Evolutionary conservation across 2,888 invertebrate genomes (phyloP).

Genomic region (Rhagium mordax): DNA sequence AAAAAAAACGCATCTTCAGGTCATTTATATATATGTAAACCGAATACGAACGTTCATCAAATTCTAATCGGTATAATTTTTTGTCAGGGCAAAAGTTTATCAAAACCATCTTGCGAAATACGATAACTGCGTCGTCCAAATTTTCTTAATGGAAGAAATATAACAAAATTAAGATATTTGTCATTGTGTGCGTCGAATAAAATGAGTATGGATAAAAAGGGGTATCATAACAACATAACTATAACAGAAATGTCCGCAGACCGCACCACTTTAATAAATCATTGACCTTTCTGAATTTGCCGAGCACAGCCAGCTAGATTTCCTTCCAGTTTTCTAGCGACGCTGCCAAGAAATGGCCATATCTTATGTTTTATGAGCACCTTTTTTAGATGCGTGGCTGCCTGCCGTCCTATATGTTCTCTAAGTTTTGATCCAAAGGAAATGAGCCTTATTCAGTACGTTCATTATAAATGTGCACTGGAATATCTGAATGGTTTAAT

Average conservation of each 20-base stretch:
- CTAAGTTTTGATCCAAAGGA: not conserved
- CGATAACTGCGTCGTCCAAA: not conserved
- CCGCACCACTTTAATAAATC: slow-evolving; percentile 44
- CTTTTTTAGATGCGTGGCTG: slow-evolving; percentile 13
- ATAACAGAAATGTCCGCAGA: slow-evolving; percentile 33
- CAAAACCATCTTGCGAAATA: not conserved
- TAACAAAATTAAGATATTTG: not conserved
- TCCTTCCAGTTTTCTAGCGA: slow-evolving; percentile 1
- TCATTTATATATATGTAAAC: no score
- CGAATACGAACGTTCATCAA: no score
- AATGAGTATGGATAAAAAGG: not conserved
- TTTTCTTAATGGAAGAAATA: not conserved
- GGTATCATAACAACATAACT: not conserved
- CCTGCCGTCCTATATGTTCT: not conserved
- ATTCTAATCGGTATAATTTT: no score
- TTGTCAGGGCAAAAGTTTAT: not conserved
- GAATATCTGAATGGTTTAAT: no score
- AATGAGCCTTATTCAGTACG: not conserved
- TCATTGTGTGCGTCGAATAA: not conserved
- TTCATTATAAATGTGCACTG: no score
- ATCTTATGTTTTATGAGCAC: slow-evolving; percentile 28
- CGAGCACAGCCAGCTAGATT: slow-evolving; percentile 26
- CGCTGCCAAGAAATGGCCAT: slow-evolving; percentile 28
- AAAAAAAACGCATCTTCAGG: no score
- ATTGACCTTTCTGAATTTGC: slow-evolving; percentile 41